Percentiles rank a stretch among this genome's conserved stretches.
These are phyloP conservation scores for Kuschelorhynchus macadamiae DNA, from an alignment of 2,888 invertebrate genomes.

Conservation along the genomic window DNA sequence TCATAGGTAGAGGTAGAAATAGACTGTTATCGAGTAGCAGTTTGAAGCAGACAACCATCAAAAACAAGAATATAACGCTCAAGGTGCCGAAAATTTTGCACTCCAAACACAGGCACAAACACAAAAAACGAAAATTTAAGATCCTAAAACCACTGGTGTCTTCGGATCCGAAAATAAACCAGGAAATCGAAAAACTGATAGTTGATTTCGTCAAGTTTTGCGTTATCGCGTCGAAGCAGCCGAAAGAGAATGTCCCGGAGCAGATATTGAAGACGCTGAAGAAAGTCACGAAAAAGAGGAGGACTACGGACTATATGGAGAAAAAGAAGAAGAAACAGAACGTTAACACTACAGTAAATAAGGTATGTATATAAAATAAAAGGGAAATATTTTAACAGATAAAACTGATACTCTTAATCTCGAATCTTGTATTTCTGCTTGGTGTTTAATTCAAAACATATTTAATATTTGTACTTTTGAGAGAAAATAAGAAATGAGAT, in stretches of 20 bases:
- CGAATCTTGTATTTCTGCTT: no score
- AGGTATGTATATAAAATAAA: no score
- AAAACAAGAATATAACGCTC: slow-evolving; percentile 62
- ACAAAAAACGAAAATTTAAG: slow-evolving; percentile 74
- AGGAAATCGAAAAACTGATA: slow-evolving; percentile 74
- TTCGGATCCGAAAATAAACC: slow-evolving; percentile 70
- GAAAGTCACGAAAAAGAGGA: slow-evolving; percentile 79
- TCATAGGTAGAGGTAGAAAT: slow-evolving; percentile 53
- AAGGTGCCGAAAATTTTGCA: slow-evolving; percentile 68
- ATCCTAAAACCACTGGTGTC: slow-evolving; percentile 65
- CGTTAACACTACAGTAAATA: slow-evolving; percentile 69
- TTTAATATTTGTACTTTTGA: no score
- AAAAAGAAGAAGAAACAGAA: slow-evolving; percentile 68
- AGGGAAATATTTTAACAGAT: no score
- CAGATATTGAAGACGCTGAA: slow-evolving; percentile 71
- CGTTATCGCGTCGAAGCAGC: slow-evolving; percentile 55
- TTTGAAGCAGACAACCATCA: slow-evolving; percentile 34
- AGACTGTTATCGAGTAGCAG: slow-evolving; percentile 48
- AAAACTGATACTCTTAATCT: no score
- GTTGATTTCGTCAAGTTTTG: slow-evolving; percentile 71
- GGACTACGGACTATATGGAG: slow-evolving; percentile 75
- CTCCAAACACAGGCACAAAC: slow-evolving; percentile 67
- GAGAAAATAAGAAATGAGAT: no score
- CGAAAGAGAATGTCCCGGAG: slow-evolving; percentile 65
- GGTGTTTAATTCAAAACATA: no score